Base-by-base conservation (phyloP, 2,888 invertebrate species). In the Keiferia lycopersicella region DNA sequence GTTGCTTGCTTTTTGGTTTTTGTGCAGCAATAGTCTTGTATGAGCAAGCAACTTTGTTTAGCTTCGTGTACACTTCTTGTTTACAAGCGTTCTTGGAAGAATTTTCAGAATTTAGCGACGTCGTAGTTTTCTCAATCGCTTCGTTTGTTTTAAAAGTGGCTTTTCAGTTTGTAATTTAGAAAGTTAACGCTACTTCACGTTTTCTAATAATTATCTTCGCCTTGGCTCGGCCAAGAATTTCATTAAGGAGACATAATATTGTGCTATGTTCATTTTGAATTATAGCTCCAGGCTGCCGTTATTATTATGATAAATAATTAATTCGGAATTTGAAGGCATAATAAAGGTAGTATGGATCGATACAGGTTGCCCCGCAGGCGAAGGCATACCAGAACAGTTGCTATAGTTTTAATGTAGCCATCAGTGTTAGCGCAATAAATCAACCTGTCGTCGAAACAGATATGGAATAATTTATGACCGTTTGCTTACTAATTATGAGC, bases 401-500 rank as follows among this genome's bases (percentile, higher is more conserved):
- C 51, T 53, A 22, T 53, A 22, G 51, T 53, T 22, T 14, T 34
- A 48, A 48, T 34, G 22, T 53, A 53, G 51, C 38, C 53, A 61
- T 64, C 45, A 61, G 62, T 50, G 51, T 59, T 62, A 38, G 50
- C 58, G 26, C 26, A 56, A 66, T 66, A 61, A 66, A 64, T 63
- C 63, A 63, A 58, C 38, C 53, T 56, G 56, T 62, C 53, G 63
- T 26, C 63, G n/a, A 50, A 63, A 58, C 58, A n/a, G 30, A 61
- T 22, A 62, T 62, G 51, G 34, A 67, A 68, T 68, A 68, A 71
- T 74, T 68, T 77, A 78, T 70, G 69, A 59, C 66, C 66, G 71
- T 76, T 74, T 75, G 70, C 73, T 74, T 71, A 72, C 69, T 68
- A 75, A 76, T 79, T 75, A 75, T 74, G 73, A 74, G 69, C 64